Percentiles rank a stretch among this genome's conserved stretches.
These are phyloP conservation scores for Catharus fuscescens DNA, from an alignment of 2,113 vertebrate species.

Conservation along the genomic window DNA sequence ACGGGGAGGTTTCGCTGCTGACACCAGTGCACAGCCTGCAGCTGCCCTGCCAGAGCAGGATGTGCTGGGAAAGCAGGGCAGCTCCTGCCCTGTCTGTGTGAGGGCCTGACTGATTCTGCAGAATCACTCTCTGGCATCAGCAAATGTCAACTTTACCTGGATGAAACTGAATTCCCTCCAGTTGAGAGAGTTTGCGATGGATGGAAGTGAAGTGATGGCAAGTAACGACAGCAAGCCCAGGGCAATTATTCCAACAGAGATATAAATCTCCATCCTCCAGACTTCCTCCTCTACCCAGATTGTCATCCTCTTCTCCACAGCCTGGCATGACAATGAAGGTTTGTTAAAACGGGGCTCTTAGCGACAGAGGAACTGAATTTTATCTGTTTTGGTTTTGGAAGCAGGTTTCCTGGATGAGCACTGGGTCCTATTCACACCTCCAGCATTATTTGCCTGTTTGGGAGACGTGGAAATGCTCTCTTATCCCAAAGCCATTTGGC, in stretches of 20 bases:
- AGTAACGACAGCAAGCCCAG: slow-evolving; percentile 89
- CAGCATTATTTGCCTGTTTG: not conserved
- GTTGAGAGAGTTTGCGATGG: slow-evolving; percentile 88
- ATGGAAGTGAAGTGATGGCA: slow-evolving; percentile 92
- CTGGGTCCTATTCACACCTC: not conserved
- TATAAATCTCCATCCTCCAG: slow-evolving; percentile 95
- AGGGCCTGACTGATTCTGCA: not conserved
- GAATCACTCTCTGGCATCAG: not conserved
- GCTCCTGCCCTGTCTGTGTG: not conserved
- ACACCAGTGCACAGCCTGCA: not conserved
- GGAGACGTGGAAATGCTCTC: not conserved
- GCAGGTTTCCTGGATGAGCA: not conserved
- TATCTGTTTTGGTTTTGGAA: not conserved
- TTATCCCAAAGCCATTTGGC: not conserved
- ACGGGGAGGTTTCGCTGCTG: not conserved
- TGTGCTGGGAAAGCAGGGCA: not conserved
- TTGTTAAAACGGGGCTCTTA: not conserved
- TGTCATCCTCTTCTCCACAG: slow-evolving; percentile 74
- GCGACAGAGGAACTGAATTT: not conserved
- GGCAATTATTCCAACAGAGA: slow-evolving; percentile 91
- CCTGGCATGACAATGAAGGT: slow-evolving; percentile 73
- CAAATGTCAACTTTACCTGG: slow-evolving; percentile 80
- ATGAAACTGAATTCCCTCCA: slow-evolving; percentile 97
- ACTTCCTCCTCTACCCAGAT: slow-evolving; percentile 89
- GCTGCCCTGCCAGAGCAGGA: not conserved